Evolutionary conservation across 2,888 invertebrate genomes (phyloP).

Genomic region (Drosophila mayaguana): DNA sequence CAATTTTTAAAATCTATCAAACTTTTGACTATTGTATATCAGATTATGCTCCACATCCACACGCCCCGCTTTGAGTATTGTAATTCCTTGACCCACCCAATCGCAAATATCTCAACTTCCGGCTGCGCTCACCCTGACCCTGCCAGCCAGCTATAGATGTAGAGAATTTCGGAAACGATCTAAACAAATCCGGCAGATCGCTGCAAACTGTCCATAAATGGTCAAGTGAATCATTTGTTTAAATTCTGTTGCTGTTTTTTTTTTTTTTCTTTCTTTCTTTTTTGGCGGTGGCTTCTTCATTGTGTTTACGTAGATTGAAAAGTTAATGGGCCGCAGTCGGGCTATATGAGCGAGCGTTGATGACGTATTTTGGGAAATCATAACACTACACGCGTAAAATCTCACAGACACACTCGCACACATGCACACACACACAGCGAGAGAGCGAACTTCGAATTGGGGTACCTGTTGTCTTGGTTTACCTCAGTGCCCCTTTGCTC

Average conservation of each 20-base stretch:
- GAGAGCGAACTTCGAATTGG: slow-evolving; percentile 33
- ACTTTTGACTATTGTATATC: not conserved
- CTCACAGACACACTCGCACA: slow-evolving; percentile 9
- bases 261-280: slow-evolving; percentile 17
- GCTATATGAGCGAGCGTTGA: slow-evolving; percentile 46
- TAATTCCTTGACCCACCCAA: slow-evolving; percentile 40
- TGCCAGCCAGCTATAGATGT: slow-evolving; percentile 35
- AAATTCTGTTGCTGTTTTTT: slow-evolving; percentile 32
- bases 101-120: slow-evolving; percentile 32
- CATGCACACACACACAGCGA: not conserved
- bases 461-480: slow-evolving; percentile 79
- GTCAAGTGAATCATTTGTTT: slow-evolving; percentile 78
- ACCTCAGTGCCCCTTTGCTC: slow-evolving; percentile 55
- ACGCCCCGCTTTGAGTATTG: not conserved
- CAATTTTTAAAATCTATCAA: not conserved
- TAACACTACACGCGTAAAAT: slow-evolving; percentile 57
- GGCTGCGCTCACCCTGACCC: slow-evolving; percentile 52
- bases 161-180: slow-evolving; percentile 15
- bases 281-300: slow-evolving; percentile 44
- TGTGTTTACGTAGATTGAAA: slow-evolving; percentile 71
- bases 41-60: not conserved
- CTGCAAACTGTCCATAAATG: slow-evolving; percentile 70
- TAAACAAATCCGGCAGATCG: slow-evolving; percentile 40
- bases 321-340: slow-evolving; percentile 68
- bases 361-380: slow-evolving; percentile 81